Percentiles rank a stretch among this genome's conserved stretches.
These are phyloP conservation scores for Rostratula benghalensis DNA, from an alignment of 2,113 vertebrate species.

Conservation along the genomic window DNA sequence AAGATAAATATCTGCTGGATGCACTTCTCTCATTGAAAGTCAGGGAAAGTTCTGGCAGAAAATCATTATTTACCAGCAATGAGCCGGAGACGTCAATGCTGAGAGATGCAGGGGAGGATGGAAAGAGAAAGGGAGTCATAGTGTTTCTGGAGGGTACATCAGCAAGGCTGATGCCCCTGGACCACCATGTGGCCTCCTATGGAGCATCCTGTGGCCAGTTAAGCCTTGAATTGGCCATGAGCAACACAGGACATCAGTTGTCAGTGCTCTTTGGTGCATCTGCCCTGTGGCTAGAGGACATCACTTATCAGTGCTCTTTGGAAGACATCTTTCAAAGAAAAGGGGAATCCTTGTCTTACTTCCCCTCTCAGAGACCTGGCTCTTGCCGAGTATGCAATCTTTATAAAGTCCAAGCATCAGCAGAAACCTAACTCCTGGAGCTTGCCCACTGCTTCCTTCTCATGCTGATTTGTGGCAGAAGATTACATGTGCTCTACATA, in stretches of 20 bases:
- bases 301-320: neutral
- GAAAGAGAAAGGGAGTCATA: neutral
- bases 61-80: neutral
- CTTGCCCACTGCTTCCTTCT: neutral
- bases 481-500: neutral
- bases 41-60: neutral
- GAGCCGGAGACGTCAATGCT: neutral
- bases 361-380: neutral
- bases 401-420: neutral
- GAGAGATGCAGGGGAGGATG: neutral
- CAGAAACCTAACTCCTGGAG: neutral
- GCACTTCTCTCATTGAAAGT: neutral
- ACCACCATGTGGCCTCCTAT: accelerated
- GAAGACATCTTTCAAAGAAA: neutral
- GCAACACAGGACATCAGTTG: accelerated
- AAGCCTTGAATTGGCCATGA: neutral
- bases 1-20: neutral
- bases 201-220: accelerated
- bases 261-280: neutral
- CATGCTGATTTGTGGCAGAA: neutral
- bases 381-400: neutral
- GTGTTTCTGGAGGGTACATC: neutral
- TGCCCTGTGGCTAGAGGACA: neutral
- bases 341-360: neutral
- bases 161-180: neutral